These are phyloP conservation scores for Troilus luridus DNA, from an alignment of 2,888 invertebrate species.

Conservation along the genomic window DNA sequence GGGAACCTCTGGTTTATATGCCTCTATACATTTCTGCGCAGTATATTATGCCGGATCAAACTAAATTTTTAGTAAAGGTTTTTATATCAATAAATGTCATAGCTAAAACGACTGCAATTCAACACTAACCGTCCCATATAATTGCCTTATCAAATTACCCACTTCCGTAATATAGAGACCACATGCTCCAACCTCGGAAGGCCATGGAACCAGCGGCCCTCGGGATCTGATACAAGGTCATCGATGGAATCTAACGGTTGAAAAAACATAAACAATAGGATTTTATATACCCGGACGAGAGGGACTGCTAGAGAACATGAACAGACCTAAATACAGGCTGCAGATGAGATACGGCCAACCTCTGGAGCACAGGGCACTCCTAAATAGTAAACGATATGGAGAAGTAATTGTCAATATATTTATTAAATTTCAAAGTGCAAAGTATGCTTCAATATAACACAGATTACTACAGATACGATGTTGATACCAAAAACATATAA, in stretches of 20 bases:
- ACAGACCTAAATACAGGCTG: not conserved
- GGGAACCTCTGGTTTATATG: too few relatives aligned
- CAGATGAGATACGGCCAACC: not conserved
- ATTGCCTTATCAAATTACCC: not conserved
- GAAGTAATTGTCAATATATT: too few relatives aligned
- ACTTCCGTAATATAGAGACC: not conserved
- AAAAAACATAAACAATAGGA: not conserved
- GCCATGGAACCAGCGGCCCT: not conserved
- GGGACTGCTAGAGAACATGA: not conserved
- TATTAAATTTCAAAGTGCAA: too few relatives aligned
- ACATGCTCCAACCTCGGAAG: not conserved
- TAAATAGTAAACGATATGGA: not conserved
- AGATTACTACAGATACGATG: too few relatives aligned
- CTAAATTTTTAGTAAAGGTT: not conserved
- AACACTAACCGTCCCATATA: not conserved
- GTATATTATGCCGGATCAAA: not conserved
- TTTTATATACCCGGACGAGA: not conserved
- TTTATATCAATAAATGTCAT: not conserved
- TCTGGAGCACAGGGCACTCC: not conserved
- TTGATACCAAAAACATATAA: too few relatives aligned
- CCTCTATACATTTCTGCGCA: too few relatives aligned
- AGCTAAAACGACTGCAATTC: not conserved
- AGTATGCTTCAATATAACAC: too few relatives aligned
- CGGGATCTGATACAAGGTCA: conserved; percentile 41
- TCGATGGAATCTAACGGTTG: not conserved